These are phyloP conservation scores for Epinephelus cyanopodus DNA, from an alignment of 2,113 vertebrate genomes.

Conservation along the genomic window DNA sequence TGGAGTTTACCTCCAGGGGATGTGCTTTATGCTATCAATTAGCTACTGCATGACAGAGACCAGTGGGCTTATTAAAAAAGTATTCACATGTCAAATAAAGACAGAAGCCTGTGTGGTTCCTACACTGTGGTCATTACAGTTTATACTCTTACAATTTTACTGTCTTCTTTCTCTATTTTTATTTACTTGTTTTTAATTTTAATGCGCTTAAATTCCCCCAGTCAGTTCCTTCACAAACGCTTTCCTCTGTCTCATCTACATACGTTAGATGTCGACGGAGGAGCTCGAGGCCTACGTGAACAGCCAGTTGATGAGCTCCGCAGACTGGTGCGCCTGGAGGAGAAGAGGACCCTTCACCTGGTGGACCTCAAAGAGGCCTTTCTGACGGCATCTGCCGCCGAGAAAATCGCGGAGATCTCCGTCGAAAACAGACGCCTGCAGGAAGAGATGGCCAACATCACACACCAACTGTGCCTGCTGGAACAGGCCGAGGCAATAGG, in stretches of 20 bases:
- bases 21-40: constrained; percentile 62
- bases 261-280: constrained; percentile 79
- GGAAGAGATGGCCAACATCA: constrained; percentile 90
- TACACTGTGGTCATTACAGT: neutral
- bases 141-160: neutral
- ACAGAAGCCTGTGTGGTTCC: neutral
- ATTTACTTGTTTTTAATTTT: neutral
- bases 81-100: constrained; percentile 40
- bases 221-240: neutral
- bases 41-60: constrained; percentile 46
- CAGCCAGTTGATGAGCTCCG: constrained; percentile 88
- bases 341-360: constrained; percentile 85
- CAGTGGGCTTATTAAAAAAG: constrained; percentile 52
- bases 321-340: constrained; percentile 85
- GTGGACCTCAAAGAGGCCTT: constrained; percentile 88
- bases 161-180: constrained; percentile 5
- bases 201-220: neutral
- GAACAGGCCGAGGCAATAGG: constrained; percentile 82
- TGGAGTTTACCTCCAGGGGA: constrained; percentile 51
- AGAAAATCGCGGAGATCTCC: constrained; percentile 86
- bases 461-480: constrained; percentile 85
- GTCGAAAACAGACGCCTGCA: constrained; percentile 86
- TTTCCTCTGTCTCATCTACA: constrained; percentile 1
- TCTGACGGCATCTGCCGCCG: constrained; percentile 87
- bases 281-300: constrained; percentile 87